Conservation (phyloP, 2,113 vertebrate genomes). For the Ophthalmolycus amberensis region DNA sequence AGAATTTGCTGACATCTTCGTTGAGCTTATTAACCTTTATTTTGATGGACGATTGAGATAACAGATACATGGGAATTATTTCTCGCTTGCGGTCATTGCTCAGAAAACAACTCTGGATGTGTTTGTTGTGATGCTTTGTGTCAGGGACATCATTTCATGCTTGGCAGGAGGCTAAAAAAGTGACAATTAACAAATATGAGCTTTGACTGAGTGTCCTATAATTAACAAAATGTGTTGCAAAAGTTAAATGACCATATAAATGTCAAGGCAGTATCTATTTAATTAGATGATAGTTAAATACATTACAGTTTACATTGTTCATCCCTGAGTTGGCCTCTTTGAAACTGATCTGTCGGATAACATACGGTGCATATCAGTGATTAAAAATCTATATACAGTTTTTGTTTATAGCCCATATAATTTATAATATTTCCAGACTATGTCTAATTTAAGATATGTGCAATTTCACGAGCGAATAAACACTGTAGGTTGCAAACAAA, state of each 20-base stretch:
- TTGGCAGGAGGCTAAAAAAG: not conserved
- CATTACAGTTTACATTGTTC: not conserved
- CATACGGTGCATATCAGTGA: not conserved
- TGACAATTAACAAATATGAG: not conserved
- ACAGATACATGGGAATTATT: not conserved
- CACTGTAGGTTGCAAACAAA: not conserved
- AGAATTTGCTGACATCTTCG: not conserved
- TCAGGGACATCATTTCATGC: not conserved
- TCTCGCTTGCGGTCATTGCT: not conserved
- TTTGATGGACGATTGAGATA: not conserved
- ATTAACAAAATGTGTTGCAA: constrained; percentile 6
- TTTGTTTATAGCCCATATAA: not conserved
- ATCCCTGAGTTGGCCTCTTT: not conserved
- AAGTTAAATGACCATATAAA: not conserved
- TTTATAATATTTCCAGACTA: not conserved
- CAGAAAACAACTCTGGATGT: too few relatives aligned
- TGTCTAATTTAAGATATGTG: too few relatives aligned
- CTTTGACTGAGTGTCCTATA: not conserved
- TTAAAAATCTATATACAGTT: not conserved
- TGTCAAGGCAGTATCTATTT: not conserved
- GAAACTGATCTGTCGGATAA: not conserved
- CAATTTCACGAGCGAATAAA: too few relatives aligned
- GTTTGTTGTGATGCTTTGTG: not conserved
- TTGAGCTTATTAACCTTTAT: not conserved
- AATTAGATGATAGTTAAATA: not conserved